A percentile compares a stretch with the other conserved stretches of the same genome.
Evolutionary conservation across 2,113 vertebrate genomes (phyloP).

Genomic region (Percopsis transmontana): DNA sequence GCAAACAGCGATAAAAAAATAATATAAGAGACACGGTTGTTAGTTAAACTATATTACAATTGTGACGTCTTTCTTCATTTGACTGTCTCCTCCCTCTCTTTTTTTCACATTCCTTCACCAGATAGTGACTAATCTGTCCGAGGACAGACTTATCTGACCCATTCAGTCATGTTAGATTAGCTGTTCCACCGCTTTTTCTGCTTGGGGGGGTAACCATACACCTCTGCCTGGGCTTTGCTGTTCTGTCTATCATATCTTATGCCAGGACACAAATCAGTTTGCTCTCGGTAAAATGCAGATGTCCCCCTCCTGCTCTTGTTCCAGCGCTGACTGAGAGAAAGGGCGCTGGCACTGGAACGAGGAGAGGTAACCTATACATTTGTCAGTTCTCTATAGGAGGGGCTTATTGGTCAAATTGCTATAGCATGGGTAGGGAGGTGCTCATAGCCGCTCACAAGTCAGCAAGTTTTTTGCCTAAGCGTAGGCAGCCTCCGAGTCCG

Average conservation of each 20-base stretch:
- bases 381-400: slow-evolving; percentile 28
- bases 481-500: background rate
- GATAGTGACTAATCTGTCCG: background rate
- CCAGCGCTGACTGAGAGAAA: background rate
- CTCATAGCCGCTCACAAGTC: slow-evolving; percentile 19
- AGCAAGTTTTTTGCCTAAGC: slow-evolving; percentile 1
- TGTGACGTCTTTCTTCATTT: background rate
- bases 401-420: slow-evolving; percentile 32
- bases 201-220: slow-evolving; percentile 64
- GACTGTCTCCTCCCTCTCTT: too few relatives aligned
- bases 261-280: slow-evolving; percentile 28
- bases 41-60: background rate
- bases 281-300: background rate
- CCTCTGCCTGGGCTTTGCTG: slow-evolving; percentile 52
- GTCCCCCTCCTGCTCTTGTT: background rate
- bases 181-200: slow-evolving; percentile 55
- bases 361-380: slow-evolving; percentile 18
- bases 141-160: slow-evolving; percentile 42
- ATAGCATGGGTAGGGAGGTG: slow-evolving; percentile 31
- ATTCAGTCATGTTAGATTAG: slow-evolving; percentile 52
- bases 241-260: slow-evolving; percentile 51
- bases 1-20: too few relatives aligned
- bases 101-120: too few relatives aligned
- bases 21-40: background rate
- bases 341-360: background rate